Conservation (phyloP, 2,797 vertebrate species). For the Acrossocheilus fasciatus region DNA sequence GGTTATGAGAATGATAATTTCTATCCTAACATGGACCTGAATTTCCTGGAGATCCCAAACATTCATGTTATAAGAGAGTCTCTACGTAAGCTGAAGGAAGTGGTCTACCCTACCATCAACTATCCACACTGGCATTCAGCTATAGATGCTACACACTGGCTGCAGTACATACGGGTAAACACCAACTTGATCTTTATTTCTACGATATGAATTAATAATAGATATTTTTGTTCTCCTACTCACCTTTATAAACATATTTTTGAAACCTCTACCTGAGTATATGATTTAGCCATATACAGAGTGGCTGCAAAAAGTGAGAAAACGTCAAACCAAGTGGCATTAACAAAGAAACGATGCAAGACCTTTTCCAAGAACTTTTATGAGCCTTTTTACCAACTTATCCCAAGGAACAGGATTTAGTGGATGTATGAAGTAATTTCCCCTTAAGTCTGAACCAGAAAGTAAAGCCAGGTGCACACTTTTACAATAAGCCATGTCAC, state of each 20-base stretch:
- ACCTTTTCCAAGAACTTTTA: background rate
- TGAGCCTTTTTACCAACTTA: background rate
- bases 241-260: background rate
- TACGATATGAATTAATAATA: background rate
- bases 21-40: slow-evolving; percentile 90
- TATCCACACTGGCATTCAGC: slow-evolving; percentile 90
- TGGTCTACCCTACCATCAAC: slow-evolving; percentile 92
- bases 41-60: slow-evolving; percentile 95
- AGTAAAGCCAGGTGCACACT: background rate
- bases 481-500: background rate
- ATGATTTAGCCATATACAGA: background rate
- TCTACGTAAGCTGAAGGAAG: slow-evolving; percentile 91
- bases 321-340: background rate
- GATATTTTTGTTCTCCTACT: background rate
- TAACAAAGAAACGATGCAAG: background rate
- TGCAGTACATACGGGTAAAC: slow-evolving; percentile 87
- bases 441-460: background rate
- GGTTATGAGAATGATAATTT: slow-evolving; percentile 92
- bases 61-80: slow-evolving; percentile 98
- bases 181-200: background rate
- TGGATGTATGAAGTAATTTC: background rate
- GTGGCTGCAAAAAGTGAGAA: background rate
- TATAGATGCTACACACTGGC: slow-evolving; percentile 92
- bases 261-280: background rate
- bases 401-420: background rate